Conservation (phyloP, 2,113 vertebrate species). For the Osmerus eperlanus region DNA sequence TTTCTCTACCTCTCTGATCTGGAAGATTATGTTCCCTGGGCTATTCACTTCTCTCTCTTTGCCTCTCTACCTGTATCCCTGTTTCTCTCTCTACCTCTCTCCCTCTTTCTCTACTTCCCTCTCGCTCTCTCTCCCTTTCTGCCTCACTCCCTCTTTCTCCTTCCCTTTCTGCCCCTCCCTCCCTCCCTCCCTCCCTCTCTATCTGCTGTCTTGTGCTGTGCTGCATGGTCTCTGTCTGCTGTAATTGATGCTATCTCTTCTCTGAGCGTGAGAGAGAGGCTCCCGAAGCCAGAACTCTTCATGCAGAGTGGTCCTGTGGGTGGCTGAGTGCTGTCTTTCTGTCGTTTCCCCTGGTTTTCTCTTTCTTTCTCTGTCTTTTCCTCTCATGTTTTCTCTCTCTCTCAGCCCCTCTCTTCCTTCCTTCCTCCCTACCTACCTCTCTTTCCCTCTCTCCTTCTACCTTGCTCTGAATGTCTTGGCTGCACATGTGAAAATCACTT, state of each 20-base stretch:
- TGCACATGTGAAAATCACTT: not conserved
- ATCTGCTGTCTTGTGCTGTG: conserved; percentile 42
- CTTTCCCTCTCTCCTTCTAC: not conserved
- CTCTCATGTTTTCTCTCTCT: not conserved
- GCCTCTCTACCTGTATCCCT: too few species aligned
- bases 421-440: not conserved
- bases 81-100: not conserved
- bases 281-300: conserved; percentile 51
- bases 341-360: not conserved
- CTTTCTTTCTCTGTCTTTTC: not conserved
- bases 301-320: conserved; percentile 60
- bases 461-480: not conserved
- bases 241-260: conserved; percentile 62
- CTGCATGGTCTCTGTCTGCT: conserved; percentile 55
- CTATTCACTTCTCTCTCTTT: not conserved
- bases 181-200: conserved; percentile 27
- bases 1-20: not conserved
- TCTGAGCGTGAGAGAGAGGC: conserved; percentile 40
- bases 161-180: conserved; percentile 9
- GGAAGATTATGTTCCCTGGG: too few species aligned
- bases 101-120: not conserved
- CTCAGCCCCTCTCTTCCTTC: not conserved
- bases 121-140: conserved; percentile 7
- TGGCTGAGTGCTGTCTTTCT: conserved; percentile 32
- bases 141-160: conserved; percentile 15